Base-by-base conservation (phyloP, 2,888 invertebrate genomes). In the Diplazon laetatorius region DNA sequence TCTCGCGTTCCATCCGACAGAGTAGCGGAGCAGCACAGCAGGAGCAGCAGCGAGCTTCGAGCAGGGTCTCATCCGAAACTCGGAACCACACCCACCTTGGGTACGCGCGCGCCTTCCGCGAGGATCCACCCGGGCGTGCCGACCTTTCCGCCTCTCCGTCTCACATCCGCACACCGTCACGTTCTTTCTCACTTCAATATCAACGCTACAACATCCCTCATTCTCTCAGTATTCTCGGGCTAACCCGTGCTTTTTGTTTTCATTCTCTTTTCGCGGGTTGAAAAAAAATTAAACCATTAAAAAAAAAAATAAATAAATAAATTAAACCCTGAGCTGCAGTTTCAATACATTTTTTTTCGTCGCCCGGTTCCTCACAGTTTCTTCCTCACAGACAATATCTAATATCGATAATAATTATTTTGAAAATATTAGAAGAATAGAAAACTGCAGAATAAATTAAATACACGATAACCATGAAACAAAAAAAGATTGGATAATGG, bases 41-140 rank as follows among this genome's bases (percentile, higher is more conserved):
- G 65, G 46, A 37, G 35, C 60, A 25, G 44, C 60, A 44, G 22
- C 44, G 25, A 52, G 62, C 63, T 44, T 60, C 60, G 59, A 68
- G 44, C 50, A 22, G 71, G 75, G 76, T 72, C 62, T 77, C 71
- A 68, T 77, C 70, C 77, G 63, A 78, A 70, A 76, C 78, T 68
- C 68, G 9, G 72, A 74, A 76, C 76, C 76, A 73, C 68, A 71
- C 78, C 70, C 72, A 69, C 55, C 20, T 55, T 55, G 59, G 30
- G n/a, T 76, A 76, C 63, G 70, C 65, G 71, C 66, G 66, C 57
- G 63, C 70, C 65, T 70, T 76, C 71, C 59, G 44, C 63, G 70
- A 76, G 76, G 70, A 76, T 71, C 60, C 60, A 71, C 66, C 71
- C 76, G 76, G 76, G 76, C 76, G 71, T 76, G 71, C 66, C 76